phyloP scores from a whole-genome alignment of 2,888 invertebrate genomes.

The Drosophila demipolita region DNA sequence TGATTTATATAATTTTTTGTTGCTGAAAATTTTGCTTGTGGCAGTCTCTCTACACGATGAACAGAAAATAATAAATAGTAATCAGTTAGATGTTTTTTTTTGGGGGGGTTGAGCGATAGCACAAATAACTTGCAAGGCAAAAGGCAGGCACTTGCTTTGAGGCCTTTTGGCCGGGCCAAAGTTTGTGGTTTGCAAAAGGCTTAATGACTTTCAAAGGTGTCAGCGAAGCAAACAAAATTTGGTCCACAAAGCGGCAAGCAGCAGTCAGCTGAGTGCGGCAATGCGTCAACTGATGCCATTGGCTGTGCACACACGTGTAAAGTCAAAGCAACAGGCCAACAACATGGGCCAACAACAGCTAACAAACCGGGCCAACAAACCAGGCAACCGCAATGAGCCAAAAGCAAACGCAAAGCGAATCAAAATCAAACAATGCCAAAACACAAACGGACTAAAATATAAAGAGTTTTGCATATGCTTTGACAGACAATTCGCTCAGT shows the following conservation, averaged over 20 bases:
- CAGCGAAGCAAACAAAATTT: constrained; percentile 72
- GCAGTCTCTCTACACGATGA: neutral
- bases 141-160: constrained; percentile 69
- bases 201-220: constrained; percentile 61
- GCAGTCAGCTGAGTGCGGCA: constrained; percentile 18
- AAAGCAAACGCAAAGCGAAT: constrained; percentile 29
- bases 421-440: constrained; percentile 46
- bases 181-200: constrained; percentile 41
- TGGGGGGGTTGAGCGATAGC: neutral
- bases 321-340: constrained; percentile 68
- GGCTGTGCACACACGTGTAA: constrained; percentile 71
- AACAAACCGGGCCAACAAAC: constrained; percentile 34
- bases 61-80: constrained; percentile 22
- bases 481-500: constrained; percentile 10
- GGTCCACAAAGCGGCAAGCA: constrained; percentile 30
- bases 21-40: neutral
- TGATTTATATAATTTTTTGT: neutral
- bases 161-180: constrained; percentile 37
- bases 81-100: neutral
- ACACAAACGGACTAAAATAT: constrained; percentile 30
- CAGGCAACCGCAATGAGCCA: constrained; percentile 43
- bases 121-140: constrained; percentile 11
- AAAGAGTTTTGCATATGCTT: constrained; percentile 30
- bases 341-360: constrained; percentile 31
- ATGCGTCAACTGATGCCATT: constrained; percentile 38